These are phyloP conservation scores for Rutilus rutilus DNA, from an alignment of 2,113 vertebrate genomes.

Conservation along the genomic window DNA sequence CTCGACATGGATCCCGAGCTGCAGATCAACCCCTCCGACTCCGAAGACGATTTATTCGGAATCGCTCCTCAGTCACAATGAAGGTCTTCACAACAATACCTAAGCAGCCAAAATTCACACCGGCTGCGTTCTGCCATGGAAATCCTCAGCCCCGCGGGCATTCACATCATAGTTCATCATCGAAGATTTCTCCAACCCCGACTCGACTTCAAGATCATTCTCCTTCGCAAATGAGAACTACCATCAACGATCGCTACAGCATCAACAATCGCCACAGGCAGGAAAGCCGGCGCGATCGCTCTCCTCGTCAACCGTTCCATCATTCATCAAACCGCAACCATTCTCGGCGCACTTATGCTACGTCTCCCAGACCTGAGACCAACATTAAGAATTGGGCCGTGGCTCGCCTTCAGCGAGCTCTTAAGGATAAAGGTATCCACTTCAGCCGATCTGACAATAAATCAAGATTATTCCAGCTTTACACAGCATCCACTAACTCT, in stretches of 20 bases:
- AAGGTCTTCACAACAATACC: no score
- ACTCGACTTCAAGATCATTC: background rate
- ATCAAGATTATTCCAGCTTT: background rate
- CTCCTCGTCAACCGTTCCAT: background rate
- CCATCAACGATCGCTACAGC: no score
- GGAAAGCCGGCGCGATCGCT: background rate
- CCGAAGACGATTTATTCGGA: no score
- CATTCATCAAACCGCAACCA: background rate
- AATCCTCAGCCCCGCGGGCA: no score
- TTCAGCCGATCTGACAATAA: background rate
- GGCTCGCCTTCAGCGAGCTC: background rate
- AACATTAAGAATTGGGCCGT: background rate
- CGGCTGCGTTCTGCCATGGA: no score
- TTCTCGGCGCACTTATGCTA: background rate
- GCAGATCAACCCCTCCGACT: no score
- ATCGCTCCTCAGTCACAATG: no score
- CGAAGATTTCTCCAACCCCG: no score
- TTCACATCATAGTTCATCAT: no score
- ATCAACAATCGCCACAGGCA: background rate
- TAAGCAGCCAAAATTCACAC: no score
- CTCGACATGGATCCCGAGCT: no score
- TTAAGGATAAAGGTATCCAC: background rate
- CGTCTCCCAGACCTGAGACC: background rate
- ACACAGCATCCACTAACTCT: background rate
- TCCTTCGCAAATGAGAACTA: background rate